Base-by-base conservation (phyloP, 2,888 invertebrate species). In the Morpho deidamia region DNA sequence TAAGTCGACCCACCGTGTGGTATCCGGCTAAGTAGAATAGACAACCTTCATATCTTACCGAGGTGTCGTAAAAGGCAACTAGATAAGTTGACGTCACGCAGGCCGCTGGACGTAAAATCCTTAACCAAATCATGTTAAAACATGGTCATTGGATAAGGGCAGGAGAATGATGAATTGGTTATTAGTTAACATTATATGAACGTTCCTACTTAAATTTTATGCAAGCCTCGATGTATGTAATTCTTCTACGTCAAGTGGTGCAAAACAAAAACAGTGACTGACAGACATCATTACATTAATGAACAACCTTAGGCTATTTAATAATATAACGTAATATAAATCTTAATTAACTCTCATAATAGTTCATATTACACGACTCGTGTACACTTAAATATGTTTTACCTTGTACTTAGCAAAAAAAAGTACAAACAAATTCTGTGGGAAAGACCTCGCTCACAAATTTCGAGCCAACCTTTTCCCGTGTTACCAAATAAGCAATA, bases 401-500 rank as follows among this genome's bases (percentile, higher is more conserved):
- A 42, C 42, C 49, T 49, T 49, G 49, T 42, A 37, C 49, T 42
- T 34, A 33, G 49, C 42, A 48, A 48, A 42, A n/a, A n/a, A 48
- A 49, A 42, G 43, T 50, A 35, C 43, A 50, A 43, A 44, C 32
- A 38, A 11, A 50, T 12, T 38, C 42, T 14, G 61, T 63, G 61
- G 58, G 61, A 63, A 59, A 63, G 61, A 63, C 63, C 61, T 63
- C 59, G 63, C 41, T 42, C 38, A 51, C 45, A 55, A 53, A 51
- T 49, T 59, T 59, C 47, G 45, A 50, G 49, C 51, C 52, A 41
- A 44, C 71, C 73, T 76, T 80, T 77, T 78, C 74, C 69, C 69
- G 53, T 55, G 42, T 63, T 58, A 42, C 64, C 71, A 76, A 65
- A 81, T 82, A 80, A 78, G 81, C 77, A 81, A 85, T 82, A 76